phyloP scores from a whole-genome alignment of 1,140 invertebrate genomes.

The Aphelenchoides fujianensis region DNA sequence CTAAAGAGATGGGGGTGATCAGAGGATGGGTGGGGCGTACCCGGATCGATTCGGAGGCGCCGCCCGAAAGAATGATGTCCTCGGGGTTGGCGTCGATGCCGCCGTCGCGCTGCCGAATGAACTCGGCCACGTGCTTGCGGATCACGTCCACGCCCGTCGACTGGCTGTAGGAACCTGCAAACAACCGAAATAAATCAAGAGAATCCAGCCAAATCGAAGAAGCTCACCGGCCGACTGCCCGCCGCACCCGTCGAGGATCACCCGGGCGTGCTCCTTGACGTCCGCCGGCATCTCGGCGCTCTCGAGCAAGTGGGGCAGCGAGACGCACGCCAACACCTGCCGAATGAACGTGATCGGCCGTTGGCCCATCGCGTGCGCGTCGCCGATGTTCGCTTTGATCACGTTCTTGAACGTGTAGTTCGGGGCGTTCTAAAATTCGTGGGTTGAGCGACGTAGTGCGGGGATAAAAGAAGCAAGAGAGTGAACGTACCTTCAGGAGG shows the following conservation, averaged over 20 bases:
- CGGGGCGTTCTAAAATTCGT: conserved; percentile 66
- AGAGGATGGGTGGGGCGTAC: conserved; percentile 65
- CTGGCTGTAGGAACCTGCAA: conserved; percentile 81
- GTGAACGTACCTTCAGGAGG: conserved; percentile 64
- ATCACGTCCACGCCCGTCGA: conserved; percentile 87
- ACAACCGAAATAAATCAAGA: conserved; percentile 31
- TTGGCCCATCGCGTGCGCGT: conserved; percentile 97
- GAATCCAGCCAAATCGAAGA: conserved; percentile 27
- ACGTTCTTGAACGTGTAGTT: conserved; percentile 79
- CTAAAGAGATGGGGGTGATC: conserved; percentile 63
- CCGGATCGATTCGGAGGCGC: conserved; percentile 87
- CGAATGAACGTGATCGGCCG: conserved; percentile 78
- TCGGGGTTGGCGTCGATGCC: conserved; percentile 73
- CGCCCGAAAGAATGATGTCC: conserved; percentile 81
- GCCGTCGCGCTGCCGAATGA: conserved; percentile 80
- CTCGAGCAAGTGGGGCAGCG: conserved; percentile 75
- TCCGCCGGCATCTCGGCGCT: conserved; percentile 76
- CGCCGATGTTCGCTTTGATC: conserved; percentile 96
- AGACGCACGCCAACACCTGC: conserved; percentile 75
- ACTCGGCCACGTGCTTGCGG: conserved; percentile 80
- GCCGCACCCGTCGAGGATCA: conserved; percentile 76
- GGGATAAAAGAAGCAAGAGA: no score
- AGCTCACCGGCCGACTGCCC: conserved; percentile 72
- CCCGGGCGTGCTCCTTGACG: conserved; percentile 74
- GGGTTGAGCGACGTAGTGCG: no score